Base-by-base conservation (phyloP, 2,888 invertebrate species). In the Liposcelis brunnea region DNA sequence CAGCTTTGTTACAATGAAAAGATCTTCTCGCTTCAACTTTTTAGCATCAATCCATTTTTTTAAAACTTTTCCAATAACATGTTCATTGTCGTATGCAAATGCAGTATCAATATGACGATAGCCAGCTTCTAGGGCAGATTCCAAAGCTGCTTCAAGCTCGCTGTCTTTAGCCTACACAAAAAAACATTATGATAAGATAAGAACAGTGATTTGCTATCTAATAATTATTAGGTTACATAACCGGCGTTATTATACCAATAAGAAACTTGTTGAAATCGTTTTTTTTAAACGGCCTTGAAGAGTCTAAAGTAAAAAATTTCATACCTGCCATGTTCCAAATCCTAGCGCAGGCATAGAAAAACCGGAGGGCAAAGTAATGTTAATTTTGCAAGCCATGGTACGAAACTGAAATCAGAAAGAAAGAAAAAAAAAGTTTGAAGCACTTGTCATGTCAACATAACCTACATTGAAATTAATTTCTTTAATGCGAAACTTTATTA, bases 21-120 rank as follows among this genome's bases (percentile, higher is more conserved):
- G 62, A 42, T 90, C 83, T 53, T 82, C 79, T 52, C 89, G 72
- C 54, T 69, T 77, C 1, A 75, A 56, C 56, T 74, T 74, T 45
- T 79, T 77, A 4, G 70, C 68, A 40, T 72, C 71, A 31, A 87
- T 61, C 78, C 82, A 81, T 48, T 72, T 70, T 50, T 74, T 71
- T 0, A 89, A 64, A 1, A 80, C 79, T 36, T 73, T 71, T 1
- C 87, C 87, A 52, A 89, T 73, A 1, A 71, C 71, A 2, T 69
- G 68, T 58, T 89, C 87, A 56, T 87, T 87, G 52, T 74, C 68
- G 56, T 89, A 87, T 4, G 72, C 78, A 5, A 74, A 69, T 0
- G 87, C 86, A 0, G 83, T 75, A 61, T 89, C 87, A 50, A 89
- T 80, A 56, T 85, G 85, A 3, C 86, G 72, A 60, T 87, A 87